Conservation (phyloP, 2,888 invertebrate genomes). For the Frankliniella intonsa region DNA sequence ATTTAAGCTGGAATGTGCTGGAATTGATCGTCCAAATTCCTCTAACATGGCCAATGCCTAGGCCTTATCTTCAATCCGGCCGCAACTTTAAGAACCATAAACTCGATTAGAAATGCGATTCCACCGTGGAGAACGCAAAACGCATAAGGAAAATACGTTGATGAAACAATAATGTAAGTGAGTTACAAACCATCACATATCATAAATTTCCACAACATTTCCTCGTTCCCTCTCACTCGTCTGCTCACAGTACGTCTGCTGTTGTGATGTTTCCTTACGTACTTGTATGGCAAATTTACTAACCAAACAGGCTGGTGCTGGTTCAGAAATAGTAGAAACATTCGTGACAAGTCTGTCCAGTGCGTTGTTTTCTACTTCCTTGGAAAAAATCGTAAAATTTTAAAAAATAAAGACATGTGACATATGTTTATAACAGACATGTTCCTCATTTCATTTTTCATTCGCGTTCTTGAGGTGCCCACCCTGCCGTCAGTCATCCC, state of each 20-base stretch:
- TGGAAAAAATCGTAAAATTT: no score
- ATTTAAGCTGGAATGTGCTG: background rate
- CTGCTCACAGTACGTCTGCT: conserved; percentile 4
- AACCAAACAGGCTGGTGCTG: no score
- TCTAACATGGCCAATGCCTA: conserved; percentile 4
- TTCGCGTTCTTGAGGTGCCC: no score
- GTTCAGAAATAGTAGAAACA: no score
- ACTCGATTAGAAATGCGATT: background rate
- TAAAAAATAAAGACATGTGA: no score
- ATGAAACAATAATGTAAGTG: background rate
- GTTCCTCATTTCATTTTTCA: no score
- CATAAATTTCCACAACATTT: background rate
- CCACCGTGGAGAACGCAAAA: background rate
- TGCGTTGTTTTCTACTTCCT: no score
- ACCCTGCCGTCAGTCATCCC: no score
- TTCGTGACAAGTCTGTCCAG: no score
- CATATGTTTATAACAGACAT: no score
- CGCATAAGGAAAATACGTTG: background rate
- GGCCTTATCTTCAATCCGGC: background rate
- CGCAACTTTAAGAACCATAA: background rate
- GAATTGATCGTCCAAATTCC: background rate
- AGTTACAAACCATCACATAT: background rate
- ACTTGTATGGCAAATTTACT: background rate
- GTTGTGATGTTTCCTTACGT: background rate
- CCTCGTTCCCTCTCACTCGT: background rate